Percentiles rank a stretch among this genome's conserved stretches.
These are phyloP conservation scores for Ooceraea biroi DNA, from an alignment of 1,140 invertebrate genomes.

Conservation along the genomic window DNA sequence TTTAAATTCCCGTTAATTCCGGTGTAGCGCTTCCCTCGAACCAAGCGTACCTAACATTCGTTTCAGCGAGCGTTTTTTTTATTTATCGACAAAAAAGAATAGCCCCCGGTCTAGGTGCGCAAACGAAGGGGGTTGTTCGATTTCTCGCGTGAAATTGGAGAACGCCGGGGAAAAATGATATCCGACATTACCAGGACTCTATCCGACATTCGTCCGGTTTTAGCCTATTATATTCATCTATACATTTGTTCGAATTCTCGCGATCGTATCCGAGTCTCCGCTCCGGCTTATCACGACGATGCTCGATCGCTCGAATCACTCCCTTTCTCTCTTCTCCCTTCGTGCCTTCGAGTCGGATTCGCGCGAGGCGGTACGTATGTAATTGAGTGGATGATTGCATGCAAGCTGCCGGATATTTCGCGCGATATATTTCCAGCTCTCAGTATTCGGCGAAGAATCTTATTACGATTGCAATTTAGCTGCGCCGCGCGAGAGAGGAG, in stretches of 20 bases:
- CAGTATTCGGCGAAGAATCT: slow-evolving; percentile 55
- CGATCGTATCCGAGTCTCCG: slow-evolving; percentile 47
- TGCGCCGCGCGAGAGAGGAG: neutral
- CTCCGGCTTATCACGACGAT: slow-evolving; percentile 35
- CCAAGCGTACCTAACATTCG: neutral
- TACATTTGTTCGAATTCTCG: slow-evolving; percentile 22
- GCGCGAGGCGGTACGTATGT: slow-evolving; percentile 49
- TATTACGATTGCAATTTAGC: slow-evolving; percentile 59
- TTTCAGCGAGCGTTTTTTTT: neutral
- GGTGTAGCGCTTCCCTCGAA: no score
- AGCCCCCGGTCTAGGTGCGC: neutral
- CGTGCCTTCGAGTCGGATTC: neutral
- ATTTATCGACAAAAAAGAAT: slow-evolving; percentile 10
- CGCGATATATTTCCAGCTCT: slow-evolving; percentile 53
- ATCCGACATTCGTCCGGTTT: slow-evolving; percentile 11
- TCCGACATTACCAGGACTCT: slow-evolving; percentile 2
- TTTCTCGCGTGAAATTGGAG: slow-evolving; percentile 37
- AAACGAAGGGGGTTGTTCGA: neutral
- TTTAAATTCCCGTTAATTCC: slow-evolving; percentile 19
- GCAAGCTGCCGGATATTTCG: slow-evolving; percentile 57
- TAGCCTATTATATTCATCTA: slow-evolving; percentile 42
- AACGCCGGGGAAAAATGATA: slow-evolving; percentile 41
- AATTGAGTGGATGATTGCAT: slow-evolving; percentile 64
- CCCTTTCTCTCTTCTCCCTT: neutral
- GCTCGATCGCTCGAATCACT: slow-evolving; percentile 46